phyloP scores from a whole-genome alignment of 2,888 invertebrate species.

The Drosophila anomalata region DNA sequence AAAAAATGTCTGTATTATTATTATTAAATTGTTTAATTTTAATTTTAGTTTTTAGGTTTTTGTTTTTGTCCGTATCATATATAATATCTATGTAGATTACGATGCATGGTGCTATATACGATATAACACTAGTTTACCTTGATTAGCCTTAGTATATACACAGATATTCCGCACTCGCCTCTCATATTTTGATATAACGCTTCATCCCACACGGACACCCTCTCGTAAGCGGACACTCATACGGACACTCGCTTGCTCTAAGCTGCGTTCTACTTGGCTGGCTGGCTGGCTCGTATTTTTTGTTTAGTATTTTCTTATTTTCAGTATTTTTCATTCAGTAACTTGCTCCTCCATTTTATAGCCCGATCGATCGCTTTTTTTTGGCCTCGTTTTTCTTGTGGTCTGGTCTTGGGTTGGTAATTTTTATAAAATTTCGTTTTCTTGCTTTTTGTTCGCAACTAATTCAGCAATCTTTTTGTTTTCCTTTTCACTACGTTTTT shows the following conservation, averaged over 20 bases:
- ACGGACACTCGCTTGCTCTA: slow-evolving; percentile 34
- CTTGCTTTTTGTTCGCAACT: slow-evolving; percentile 54
- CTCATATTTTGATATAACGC: slow-evolving; percentile 69
- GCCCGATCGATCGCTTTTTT: slow-evolving; percentile 31
- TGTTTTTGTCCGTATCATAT: slow-evolving; percentile 32
- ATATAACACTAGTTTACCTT: slow-evolving; percentile 71
- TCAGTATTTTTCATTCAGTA: not conserved
- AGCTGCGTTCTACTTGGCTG: slow-evolving; percentile 33
- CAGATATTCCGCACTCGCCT: slow-evolving; percentile 43
- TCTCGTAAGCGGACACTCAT: slow-evolving; percentile 14
- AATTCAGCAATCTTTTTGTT: slow-evolving; percentile 75
- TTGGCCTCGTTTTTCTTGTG: slow-evolving; percentile 51
- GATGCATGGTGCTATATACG: slow-evolving; percentile 49
- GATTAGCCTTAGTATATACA: slow-evolving; percentile 68
- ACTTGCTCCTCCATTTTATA: not conserved
- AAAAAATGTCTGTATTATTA: slow-evolving; percentile 22
- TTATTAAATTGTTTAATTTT: slow-evolving; percentile 5
- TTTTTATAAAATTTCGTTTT: slow-evolving; percentile 47
- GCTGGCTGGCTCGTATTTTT: slow-evolving; percentile 23
- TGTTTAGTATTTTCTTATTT: not conserved
- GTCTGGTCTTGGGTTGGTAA: slow-evolving; percentile 50
- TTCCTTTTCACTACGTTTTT: slow-evolving; percentile 23
- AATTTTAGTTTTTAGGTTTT: slow-evolving; percentile 6
- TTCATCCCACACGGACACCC: slow-evolving; percentile 27
- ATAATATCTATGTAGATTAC: slow-evolving; percentile 51